These are phyloP conservation scores for Lithophane socia DNA, from an alignment of 2,888 invertebrate genomes.

Conservation along the genomic window DNA sequence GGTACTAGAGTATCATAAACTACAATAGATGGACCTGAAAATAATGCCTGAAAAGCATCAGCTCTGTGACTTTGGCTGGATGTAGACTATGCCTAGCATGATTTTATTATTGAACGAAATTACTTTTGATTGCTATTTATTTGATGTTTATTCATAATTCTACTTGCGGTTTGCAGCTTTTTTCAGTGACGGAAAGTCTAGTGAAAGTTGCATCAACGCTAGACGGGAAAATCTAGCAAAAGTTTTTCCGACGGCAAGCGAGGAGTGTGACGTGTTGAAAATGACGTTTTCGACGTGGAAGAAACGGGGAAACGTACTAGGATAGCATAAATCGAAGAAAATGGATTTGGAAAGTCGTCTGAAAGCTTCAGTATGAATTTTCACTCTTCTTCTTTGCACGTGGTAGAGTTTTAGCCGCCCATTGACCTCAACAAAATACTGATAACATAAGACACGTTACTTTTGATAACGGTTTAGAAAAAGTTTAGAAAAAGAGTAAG, in stretches of 20 bases:
- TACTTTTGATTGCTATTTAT: background rate
- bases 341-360: background rate
- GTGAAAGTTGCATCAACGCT: background rate
- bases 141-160: background rate
- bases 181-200: background rate
- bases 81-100: background rate
- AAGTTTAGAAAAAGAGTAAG: background rate
- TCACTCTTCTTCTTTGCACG: background rate
- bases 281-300: slow-evolving; percentile 30
- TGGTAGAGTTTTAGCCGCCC: no score
- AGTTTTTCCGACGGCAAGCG: background rate
- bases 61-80: background rate
- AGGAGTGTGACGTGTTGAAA: slow-evolving; percentile 1
- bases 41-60: background rate
- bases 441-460: background rate
- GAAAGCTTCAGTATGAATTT: background rate
- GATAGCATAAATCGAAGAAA: slow-evolving; percentile 3
- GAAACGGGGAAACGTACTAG: slow-evolving; percentile 28
- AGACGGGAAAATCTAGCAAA: background rate
- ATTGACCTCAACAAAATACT: no score
- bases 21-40: background rate
- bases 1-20: background rate
- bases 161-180: background rate
- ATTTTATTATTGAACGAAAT: background rate
- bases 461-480: background rate